Percentiles rank a stretch among this genome's conserved stretches.
phyloP scores from a whole-genome alignment of 2,797 vertebrate genomes.

The Ceryle rudis region DNA sequence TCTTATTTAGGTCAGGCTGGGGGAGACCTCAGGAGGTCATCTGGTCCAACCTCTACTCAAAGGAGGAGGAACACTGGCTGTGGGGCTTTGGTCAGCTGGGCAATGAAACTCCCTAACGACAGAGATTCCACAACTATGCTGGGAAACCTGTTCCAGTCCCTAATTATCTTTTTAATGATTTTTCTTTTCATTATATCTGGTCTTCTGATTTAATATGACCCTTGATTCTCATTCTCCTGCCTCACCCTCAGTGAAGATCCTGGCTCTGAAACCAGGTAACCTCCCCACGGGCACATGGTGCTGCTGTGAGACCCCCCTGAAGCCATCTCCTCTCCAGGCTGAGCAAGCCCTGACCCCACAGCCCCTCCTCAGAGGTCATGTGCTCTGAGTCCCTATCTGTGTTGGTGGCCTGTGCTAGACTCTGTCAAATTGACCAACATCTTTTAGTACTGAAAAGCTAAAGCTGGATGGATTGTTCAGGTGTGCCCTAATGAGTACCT shows the following conservation, averaged over 20 bases:
- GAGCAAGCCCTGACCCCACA: rapidly evolving
- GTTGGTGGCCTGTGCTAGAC: neutral
- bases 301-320: neutral
- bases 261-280: neutral
- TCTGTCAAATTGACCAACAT: neutral
- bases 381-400: neutral
- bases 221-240: neutral
- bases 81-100: neutral
- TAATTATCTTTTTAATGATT: neutral
- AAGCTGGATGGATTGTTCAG: neutral
- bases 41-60: neutral
- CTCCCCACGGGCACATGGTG: neutral
- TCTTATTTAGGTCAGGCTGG: neutral
- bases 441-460: neutral
- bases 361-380: rapidly evolving
- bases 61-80: neutral
- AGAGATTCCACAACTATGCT: neutral
- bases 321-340: neutral
- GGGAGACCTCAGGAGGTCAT: neutral
- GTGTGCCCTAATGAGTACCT: neutral
- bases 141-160: neutral
- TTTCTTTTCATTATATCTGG: neutral
- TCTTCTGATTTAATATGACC: neutral
- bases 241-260: neutral
- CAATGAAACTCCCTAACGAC: neutral